These are phyloP conservation scores for Halichoerus grypus DNA, from an alignment of 2,113 vertebrate genomes.

Conservation along the genomic window DNA sequence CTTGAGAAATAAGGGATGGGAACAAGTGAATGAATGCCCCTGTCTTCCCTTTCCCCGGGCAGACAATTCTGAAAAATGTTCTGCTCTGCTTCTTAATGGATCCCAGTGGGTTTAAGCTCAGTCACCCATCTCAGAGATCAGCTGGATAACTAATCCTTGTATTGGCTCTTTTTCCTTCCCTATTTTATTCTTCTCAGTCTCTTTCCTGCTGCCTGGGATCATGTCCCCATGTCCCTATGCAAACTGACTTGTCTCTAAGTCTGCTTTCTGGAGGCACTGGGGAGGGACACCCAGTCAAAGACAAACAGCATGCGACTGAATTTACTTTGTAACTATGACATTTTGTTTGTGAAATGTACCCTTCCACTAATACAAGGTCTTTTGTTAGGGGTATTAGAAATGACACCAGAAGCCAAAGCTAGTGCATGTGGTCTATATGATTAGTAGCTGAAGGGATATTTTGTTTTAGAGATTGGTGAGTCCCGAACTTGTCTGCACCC, in stretches of 20 bases:
- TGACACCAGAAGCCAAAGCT: not conserved
- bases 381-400: not conserved
- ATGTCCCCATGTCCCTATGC: not conserved
- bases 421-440: not conserved
- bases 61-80: slow-evolving; percentile 21
- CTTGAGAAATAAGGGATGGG: not conserved
- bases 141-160: not conserved
- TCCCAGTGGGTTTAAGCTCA: not conserved
- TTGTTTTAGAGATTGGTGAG: not conserved
- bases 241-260: not conserved
- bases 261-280: not conserved
- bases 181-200: not conserved
- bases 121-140: not conserved
- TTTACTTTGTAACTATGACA: not conserved
- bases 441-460: not conserved
- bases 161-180: not conserved
- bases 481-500: not conserved
- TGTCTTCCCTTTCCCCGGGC: not conserved
- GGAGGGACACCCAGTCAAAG: not conserved
- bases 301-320: not conserved
- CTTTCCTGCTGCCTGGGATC: not conserved
- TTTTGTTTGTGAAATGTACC: slow-evolving; percentile 40
- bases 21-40: not conserved
- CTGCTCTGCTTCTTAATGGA: not conserved
- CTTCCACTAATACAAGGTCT: not conserved